Evolutionary conservation across 2,113 vertebrate genomes (phyloP).

Genomic region (Nicator chloris): DNA sequence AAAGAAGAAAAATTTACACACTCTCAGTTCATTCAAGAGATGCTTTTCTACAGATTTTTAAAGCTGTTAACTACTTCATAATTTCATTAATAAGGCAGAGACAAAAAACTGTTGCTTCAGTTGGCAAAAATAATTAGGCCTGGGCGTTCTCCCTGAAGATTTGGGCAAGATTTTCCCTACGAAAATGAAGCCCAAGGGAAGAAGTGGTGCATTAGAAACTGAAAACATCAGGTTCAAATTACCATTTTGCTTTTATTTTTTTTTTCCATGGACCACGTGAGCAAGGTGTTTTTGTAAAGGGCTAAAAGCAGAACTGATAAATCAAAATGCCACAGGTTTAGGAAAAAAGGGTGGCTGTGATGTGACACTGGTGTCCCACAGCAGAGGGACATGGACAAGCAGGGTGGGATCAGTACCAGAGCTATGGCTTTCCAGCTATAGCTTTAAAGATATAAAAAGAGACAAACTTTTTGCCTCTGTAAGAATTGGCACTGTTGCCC

Average conservation of each 20-base stretch:
- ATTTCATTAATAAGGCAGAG: not conserved
- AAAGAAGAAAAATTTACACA: not conserved
- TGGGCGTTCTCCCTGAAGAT: not conserved
- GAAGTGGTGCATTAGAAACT: not conserved
- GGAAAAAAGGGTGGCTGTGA: not conserved
- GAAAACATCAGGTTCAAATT: not conserved
- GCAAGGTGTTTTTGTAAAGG: not conserved
- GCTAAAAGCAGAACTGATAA: not conserved
- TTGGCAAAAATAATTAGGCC: not conserved
- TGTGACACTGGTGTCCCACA: not conserved
- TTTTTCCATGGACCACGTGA: accelerated
- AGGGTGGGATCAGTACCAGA: not conserved
- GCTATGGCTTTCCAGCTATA: not conserved
- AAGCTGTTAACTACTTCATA: not conserved
- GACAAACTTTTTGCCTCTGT: not conserved
- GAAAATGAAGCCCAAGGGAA: not conserved
- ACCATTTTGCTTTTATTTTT: not conserved
- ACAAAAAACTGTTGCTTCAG: not conserved
- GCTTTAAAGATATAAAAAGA: not conserved
- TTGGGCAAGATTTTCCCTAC: not conserved
- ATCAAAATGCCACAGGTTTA: not conserved
- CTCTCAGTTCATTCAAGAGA: not conserved
- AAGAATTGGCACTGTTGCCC: not conserved
- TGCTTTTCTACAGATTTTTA: slow-evolving; percentile 9
- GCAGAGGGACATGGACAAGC: not conserved